A percentile compares a stretch with the other conserved stretches of the same genome.
Evolutionary conservation across 2,113 vertebrate genomes (phyloP).

Genomic region (Clarias macrocephalus): DNA sequence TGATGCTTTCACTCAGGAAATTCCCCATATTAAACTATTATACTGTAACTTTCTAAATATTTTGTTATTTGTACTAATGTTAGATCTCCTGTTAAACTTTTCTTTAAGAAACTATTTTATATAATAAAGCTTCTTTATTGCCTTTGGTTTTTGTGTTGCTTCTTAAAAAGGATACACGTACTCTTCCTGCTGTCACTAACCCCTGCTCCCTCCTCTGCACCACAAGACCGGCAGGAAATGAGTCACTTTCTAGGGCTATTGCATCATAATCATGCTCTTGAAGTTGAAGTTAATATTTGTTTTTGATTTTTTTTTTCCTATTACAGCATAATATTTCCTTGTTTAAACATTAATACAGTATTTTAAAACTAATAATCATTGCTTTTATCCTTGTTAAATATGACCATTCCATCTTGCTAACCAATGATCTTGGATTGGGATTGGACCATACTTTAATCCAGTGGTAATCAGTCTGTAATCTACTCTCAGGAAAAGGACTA

Average conservation of each 20-base stretch:
- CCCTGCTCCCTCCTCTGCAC: background rate
- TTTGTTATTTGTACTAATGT: background rate
- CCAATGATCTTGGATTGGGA: constrained; percentile 34
- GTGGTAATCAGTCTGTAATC: constrained; percentile 40
- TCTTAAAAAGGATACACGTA: background rate
- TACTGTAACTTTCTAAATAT: background rate
- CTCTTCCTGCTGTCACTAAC: background rate
- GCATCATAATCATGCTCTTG: background rate
- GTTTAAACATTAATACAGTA: background rate
- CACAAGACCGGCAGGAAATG: background rate
- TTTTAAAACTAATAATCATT: background rate
- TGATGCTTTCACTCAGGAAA: background rate
- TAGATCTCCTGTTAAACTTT: background rate
- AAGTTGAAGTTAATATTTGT: background rate
- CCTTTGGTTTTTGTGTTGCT: background rate
- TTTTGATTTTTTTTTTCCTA: background rate
- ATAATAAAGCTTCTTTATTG: background rate
- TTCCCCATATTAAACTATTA: background rate
- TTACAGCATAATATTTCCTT: background rate
- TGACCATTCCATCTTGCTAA: constrained; percentile 12
- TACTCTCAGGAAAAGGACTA: constrained; percentile 12
- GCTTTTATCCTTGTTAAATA: background rate
- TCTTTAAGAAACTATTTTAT: background rate
- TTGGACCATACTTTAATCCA: constrained; percentile 29
- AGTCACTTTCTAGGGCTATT: constrained; percentile 1